A percentile compares a stretch with the other conserved stretches of the same genome.
These are phyloP conservation scores for Dolomedes plantarius DNA, from an alignment of 2,888 invertebrate species.

Conservation along the genomic window DNA sequence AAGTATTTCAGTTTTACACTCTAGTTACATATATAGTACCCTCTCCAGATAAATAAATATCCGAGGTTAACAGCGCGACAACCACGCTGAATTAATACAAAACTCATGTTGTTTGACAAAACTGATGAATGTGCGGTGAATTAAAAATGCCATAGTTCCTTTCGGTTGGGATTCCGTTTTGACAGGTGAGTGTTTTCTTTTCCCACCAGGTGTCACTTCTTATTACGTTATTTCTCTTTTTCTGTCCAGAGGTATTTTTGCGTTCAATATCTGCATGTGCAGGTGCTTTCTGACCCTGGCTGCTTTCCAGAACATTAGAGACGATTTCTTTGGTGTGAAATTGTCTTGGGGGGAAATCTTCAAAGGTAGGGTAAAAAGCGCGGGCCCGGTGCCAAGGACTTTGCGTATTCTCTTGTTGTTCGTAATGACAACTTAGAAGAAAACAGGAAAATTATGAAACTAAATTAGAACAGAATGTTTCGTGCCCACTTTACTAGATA, in stretches of 20 bases:
- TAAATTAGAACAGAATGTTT: not conserved
- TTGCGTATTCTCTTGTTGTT: not conserved
- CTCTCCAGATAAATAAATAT: no score
- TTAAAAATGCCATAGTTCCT: no score
- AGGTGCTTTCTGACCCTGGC: not conserved
- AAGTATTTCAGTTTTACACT: no score
- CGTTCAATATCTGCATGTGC: not conserved
- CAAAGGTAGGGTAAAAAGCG: not conserved
- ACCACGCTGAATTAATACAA: no score
- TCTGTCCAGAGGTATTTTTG: not conserved
- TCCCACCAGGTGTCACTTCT: slow-evolving; percentile 8
- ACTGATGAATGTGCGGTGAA: no score
- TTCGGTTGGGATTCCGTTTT: not conserved
- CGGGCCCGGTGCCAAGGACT: not conserved
- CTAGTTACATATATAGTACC: no score
- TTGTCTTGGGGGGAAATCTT: slow-evolving; percentile 3
- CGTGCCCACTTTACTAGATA: not conserved
- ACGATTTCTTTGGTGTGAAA: slow-evolving; percentile 2
- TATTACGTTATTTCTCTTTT: not conserved
- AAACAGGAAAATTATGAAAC: not conserved
- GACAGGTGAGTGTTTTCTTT: slow-evolving; percentile 3
- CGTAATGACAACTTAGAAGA: not conserved
- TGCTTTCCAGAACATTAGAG: not conserved
- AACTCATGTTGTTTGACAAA: no score
- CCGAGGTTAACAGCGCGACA: no score